Base-by-base conservation (phyloP, 2,888 invertebrate genomes). In the Laothoe populi region DNA sequence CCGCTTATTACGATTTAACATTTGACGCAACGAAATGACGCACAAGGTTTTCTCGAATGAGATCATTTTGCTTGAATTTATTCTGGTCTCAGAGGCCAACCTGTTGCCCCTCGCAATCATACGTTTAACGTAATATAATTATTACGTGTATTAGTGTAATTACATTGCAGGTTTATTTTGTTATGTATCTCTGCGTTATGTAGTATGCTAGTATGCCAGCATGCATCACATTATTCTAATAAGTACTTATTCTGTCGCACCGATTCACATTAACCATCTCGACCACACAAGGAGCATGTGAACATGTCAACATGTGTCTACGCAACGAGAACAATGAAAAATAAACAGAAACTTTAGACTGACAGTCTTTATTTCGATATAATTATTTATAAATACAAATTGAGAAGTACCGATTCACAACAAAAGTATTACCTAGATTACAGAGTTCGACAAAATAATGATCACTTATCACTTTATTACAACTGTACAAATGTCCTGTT, bases 401-500 rank as follows among this genome's bases (percentile, higher is more conserved):
- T 90, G 90, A 92, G 91, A 92, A 90, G 89, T 88, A 91, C 87
- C 87, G 90, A 88, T 90, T 92, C 91, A 91, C 90, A 90, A 91
- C 90, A 90, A 90, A 88, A 83, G 53, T 86, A 88, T 87, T 85
- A 83, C 84, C 88, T 90, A 90, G 82, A 86, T 86, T 88, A 88
- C 76, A 88, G 81, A 73, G 91, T 90, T 81, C 90, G 87, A 87
- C 84, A 86, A 83, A 84, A 82, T 86, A 84, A 82, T 86, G 83
- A 90, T 90, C 90, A 91, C 90, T 90, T 90, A 88, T 90, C 90
- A 91, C 90, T 87, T 89, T 81, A 86, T 83, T 80, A 81, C 66
- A 80, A 83, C 87, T 87, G 87, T 89, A 88, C 88, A 86, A 80
- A 78, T 82, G 70, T 71, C 71, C 71, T 72, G 68, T 72, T 64